Base-by-base conservation (phyloP, 2,797 vertebrate genomes). In the Heliangelus exortis region DNA sequence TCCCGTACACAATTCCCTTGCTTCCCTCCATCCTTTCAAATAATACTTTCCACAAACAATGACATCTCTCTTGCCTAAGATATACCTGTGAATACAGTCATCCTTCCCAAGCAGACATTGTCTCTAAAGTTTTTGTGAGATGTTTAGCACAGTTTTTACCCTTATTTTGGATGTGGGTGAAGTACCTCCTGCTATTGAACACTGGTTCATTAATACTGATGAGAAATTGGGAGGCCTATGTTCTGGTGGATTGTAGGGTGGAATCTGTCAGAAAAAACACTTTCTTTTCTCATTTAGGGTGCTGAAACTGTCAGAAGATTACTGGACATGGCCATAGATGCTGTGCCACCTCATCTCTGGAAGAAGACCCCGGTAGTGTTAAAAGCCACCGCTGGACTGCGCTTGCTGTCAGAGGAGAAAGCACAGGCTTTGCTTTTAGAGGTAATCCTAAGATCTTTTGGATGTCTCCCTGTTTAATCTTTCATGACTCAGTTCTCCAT, bases 301-400 rank as follows among this genome's bases (percentile, higher is more conserved):
- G 99, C 99, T 66, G 98, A 99, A 97, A 98, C 98, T 16, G 97
- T 99, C 88, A 98, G 98, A 67, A 98, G 97, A 91, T 95, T 99
- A 93, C 96, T 99, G 96, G 98, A 98, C 87, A 97, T 99, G 75
- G 99, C 99, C 59, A 98, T 99, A 96, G 98, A 99, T 96, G 98
- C 98, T 1, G 96, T 99, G 47, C 99, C 99, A 23, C 98, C 97
- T 96, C 98, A 98, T 7, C 98, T 99, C 28, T 99, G 99, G 99
- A 98, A 90, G 84, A 98, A 97, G 96, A 99, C 99, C 15, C 99
- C 99, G 0, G 98, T 99, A 92, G 98, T 99, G 87, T 97, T 99
- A 95, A 99, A 99, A 98, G 99, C 99, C 88, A 99, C 99, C 0
- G 99, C 99, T 10, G 99, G 99, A 76, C 98, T 99, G 63, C 98